Evolutionary conservation across 2,888 invertebrate species (phyloP), one percentile per base, ranked within the genome.

Genomic region (Noctua janthe): DNA sequence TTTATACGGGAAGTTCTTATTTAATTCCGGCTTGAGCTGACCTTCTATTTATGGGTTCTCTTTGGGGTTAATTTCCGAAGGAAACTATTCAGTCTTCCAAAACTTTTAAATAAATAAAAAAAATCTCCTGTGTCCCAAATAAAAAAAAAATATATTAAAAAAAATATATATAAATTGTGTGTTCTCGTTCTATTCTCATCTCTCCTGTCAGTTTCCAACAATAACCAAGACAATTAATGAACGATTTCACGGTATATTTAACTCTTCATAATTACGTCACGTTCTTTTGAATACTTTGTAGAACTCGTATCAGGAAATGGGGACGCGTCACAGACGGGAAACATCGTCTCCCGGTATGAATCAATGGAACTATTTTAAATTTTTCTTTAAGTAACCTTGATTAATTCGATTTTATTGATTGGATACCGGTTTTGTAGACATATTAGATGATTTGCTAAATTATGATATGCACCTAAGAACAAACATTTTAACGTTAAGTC

Each of bases 251-350:
- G 43, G 67, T 85, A 76, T 76, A 85, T 88, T 88, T 86, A 82
- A 76, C 62, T 78, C 62, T 59, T 82, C 67, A 82, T 78, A 88
- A 78, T 88, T 78, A 76, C 67, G 78, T 76, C 83, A 78, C 78
- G 73, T 82, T 76, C 56, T 86, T 74, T 74, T 35, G 59, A 66
- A 86, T 76, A 72, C 62, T 71, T 80, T 80, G 85, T 67, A 69
- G 70, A 73, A 67, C 70, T 73, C 20, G 23, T 71, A 88, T 74
- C 47, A 88, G 75, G 87, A 86, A 86, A 86, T n/a, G 83, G 10
- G 87, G 78, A 82, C 78, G 23, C 86, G 86, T 86, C 87, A 64
- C 75, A 71, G 83, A 86, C 87, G 78, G 89, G 86, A 86, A 86
- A 82, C 78, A 43, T 49, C 56, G 86, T 86, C 78, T 86, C 89